Evolutionary conservation across 2,797 vertebrate genomes (phyloP), one percentile per base, ranked within the genome.

Genomic region (Catostomus latipinnis): DNA sequence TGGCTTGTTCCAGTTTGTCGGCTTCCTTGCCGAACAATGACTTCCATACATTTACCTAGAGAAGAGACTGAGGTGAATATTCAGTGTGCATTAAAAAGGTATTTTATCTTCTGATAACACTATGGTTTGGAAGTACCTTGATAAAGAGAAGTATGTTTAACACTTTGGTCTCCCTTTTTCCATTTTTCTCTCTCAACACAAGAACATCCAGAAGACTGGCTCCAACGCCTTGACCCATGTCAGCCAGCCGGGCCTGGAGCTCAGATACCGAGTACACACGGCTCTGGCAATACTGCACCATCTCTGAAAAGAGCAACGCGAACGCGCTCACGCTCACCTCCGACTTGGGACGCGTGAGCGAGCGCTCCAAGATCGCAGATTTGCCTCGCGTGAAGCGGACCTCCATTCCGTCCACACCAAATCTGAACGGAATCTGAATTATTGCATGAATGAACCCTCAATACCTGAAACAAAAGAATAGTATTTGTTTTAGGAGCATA

Each of bases 251-350:
- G 0, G 94, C 94, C 88, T 99, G 97, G 18, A 99, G 95, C 91
- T 98, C 96, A 0, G 96, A 94, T 84, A 99, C 97, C 0, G 97
- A 99, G 91, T 96, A 98, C 6, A 98, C 97, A 0, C 97, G 95
- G 87, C 95, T 96, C 94, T 99, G 97, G 76, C 97, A 98, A 90
- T 99, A 98, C 93, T 99, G 97, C 0, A 99, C 96, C 91, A 98
- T 96, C 93, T 99, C 97, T 0, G 97, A 98, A 93, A 98, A 99
- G 6, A 98, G 94, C 13, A 99, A 91, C 0, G 97, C 95, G 50
- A 99, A 98, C 6, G 96, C 95, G 12, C 96, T 96, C 67, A 97
- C 90, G 22, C 94, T 95, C 34, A 98, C 96, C 84, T 98, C 97
- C 0, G 93, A 94, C 87, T 96, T 97, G 0, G 96, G 95, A 5